Percentiles rank a stretch among this genome's conserved stretches.
Conservation (phyloP, 2,797 vertebrate species). For the Apogon talboti region DNA sequence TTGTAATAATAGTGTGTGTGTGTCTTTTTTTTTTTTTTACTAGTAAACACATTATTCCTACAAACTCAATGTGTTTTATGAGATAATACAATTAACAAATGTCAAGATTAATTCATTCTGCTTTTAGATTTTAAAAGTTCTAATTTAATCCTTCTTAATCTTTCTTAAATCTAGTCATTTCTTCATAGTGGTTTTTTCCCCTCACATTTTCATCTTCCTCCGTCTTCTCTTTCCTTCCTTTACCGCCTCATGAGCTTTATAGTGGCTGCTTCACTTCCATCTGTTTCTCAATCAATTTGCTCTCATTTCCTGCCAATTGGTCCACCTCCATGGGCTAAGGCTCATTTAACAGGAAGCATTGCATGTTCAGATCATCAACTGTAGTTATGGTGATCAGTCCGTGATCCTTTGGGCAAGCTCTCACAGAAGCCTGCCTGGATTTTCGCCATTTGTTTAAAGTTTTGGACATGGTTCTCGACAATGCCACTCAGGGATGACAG, state of each 20-base stretch:
- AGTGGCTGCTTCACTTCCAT: conserved; percentile 61
- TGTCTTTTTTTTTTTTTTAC: too few relatives aligned
- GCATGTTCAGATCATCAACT: conserved; percentile 64
- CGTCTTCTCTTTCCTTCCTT: conserved; percentile 50
- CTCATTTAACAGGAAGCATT: conserved; percentile 68
- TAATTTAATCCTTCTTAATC: conserved; percentile 9
- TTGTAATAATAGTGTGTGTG: too few relatives aligned
- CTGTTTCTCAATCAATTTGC: conserved; percentile 73
- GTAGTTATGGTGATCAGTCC: conserved; percentile 60
- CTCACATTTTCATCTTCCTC: conserved; percentile 34
- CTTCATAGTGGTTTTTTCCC: conserved; percentile 15
- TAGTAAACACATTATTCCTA: too few relatives aligned
- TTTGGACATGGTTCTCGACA: conserved; percentile 23
- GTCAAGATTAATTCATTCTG: too few relatives aligned
- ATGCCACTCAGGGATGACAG: conserved; percentile 5
- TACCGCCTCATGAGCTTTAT: conserved; percentile 48
- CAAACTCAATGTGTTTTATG: too few relatives aligned
- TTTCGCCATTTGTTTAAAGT: conserved; percentile 41
- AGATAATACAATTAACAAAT: too few relatives aligned
- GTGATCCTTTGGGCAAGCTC: conserved; percentile 12
- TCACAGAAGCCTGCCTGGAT: conserved; percentile 33
- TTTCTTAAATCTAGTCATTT: conserved; percentile 25
- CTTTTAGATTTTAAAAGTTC: not conserved
- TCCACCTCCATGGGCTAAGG: conserved; percentile 64
- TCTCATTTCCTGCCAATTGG: conserved; percentile 77